Percentiles rank a stretch among this genome's conserved stretches.
These are phyloP conservation scores for Molossus molossus DNA, from an alignment of 2,797 vertebrate species.

Conservation along the genomic window DNA sequence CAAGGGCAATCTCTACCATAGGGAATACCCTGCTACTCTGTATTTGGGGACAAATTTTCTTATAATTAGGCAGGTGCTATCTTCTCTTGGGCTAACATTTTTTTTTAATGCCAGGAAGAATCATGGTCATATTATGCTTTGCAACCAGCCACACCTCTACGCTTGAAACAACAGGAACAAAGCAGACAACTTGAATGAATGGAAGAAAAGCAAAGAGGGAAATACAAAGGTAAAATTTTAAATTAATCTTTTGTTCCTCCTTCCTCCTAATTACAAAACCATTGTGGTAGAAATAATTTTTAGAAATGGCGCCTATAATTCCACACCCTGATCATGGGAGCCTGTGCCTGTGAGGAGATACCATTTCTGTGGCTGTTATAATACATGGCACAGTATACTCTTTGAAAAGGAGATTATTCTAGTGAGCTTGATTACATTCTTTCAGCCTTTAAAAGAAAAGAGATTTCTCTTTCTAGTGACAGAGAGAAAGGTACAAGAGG, in stretches of 20 bases:
- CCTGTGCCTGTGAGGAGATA: background rate
- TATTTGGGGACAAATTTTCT: background rate
- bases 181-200: background rate
- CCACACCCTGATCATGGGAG: background rate
- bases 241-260: background rate
- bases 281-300: background rate
- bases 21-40: background rate
- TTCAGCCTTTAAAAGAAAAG: background rate
- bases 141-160: background rate
- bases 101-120: background rate
- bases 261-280: background rate
- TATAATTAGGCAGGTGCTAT: background rate
- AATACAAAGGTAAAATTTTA: background rate
- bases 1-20: background rate
- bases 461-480: background rate
- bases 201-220: constrained; percentile 17
- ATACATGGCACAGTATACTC: background rate
- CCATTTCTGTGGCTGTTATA: background rate
- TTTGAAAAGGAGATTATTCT: background rate
- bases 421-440: background rate
- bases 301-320: background rate
- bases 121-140: background rate
- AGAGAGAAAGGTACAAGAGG: background rate
- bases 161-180: background rate
- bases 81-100: background rate